These are phyloP conservation scores for Cyaniris semiargus DNA, from an alignment of 2,888 invertebrate species.

Conservation along the genomic window DNA sequence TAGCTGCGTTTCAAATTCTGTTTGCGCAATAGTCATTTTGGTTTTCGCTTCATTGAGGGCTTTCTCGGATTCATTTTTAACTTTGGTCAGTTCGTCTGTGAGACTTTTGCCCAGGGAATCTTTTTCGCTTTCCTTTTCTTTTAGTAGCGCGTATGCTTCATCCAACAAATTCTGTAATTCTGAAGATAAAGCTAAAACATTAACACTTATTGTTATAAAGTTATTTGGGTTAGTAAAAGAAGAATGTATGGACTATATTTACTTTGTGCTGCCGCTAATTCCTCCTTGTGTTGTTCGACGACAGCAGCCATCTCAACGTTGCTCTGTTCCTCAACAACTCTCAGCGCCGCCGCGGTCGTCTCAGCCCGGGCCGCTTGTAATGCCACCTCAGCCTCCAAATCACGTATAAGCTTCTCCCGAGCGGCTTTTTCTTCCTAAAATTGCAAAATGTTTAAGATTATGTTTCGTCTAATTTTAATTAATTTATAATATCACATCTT, in stretches of 20 bases:
- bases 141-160: slow-evolving; percentile 75
- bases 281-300: slow-evolving; percentile 68
- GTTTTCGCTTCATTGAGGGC: slow-evolving; percentile 77
- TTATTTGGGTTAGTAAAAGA: slow-evolving; percentile 3
- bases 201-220: slow-evolving; percentile 9
- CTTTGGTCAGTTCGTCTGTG: slow-evolving; percentile 69
- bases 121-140: slow-evolving; percentile 76
- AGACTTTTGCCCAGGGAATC: slow-evolving; percentile 75
- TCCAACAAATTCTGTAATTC: slow-evolving; percentile 75
- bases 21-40: slow-evolving; percentile 84
- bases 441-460: neutral
- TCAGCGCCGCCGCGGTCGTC: slow-evolving; percentile 60
- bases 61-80: slow-evolving; percentile 76
- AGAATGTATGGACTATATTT: slow-evolving; percentile 39
- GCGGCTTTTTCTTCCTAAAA: slow-evolving; percentile 63
- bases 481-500: neutral
- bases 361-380: slow-evolving; percentile 64
- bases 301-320: slow-evolving; percentile 56
- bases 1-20: slow-evolving; percentile 82
- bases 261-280: slow-evolving; percentile 73
- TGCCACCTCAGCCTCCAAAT: slow-evolving; percentile 65
- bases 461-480: neutral
- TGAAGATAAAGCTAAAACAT: slow-evolving; percentile 70
- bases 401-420: slow-evolving; percentile 76
- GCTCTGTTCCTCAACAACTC: slow-evolving; percentile 63